Conservation (phyloP, 1,140 invertebrate genomes). For the Alviniconcha marisindica region DNA sequence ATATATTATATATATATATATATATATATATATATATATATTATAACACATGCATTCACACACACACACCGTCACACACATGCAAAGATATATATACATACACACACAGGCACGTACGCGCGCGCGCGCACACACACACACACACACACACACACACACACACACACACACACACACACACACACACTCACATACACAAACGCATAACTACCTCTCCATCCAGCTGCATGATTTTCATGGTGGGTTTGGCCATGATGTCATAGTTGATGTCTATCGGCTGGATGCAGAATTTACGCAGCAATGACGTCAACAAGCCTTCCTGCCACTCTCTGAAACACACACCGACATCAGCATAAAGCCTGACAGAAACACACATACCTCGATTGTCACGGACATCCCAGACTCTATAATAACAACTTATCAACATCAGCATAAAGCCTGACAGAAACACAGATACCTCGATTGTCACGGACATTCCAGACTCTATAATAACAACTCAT, state of each 20-base stretch:
- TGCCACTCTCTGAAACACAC: constrained; percentile 69
- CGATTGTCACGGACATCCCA: too few species aligned
- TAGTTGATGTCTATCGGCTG: constrained; percentile 55
- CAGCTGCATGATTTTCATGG: constrained; percentile 72
- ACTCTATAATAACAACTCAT: too few species aligned
- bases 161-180: constrained; percentile 13
- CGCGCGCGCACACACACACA: neutral
- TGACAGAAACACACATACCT: too few species aligned
- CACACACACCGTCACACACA: neutral
- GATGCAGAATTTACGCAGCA: constrained; percentile 72
- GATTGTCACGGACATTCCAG: too few species aligned
- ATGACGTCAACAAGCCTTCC: constrained; percentile 69
- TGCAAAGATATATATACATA: neutral
- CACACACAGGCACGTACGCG: neutral
- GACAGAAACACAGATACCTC: too few species aligned
- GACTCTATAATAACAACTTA: too few species aligned
- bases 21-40: constrained; percentile 13
- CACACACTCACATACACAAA: neutral
- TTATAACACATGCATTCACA: neutral
- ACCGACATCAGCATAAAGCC: too few species aligned
- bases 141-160: neutral
- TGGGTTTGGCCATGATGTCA: constrained; percentile 53
- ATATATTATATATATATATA: too few species aligned
- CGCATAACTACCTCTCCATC: constrained; percentile 68
- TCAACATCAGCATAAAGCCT: too few species aligned